phyloP scores from a whole-genome alignment of 2,888 invertebrate species.

The Macrophya alboannulata region DNA sequence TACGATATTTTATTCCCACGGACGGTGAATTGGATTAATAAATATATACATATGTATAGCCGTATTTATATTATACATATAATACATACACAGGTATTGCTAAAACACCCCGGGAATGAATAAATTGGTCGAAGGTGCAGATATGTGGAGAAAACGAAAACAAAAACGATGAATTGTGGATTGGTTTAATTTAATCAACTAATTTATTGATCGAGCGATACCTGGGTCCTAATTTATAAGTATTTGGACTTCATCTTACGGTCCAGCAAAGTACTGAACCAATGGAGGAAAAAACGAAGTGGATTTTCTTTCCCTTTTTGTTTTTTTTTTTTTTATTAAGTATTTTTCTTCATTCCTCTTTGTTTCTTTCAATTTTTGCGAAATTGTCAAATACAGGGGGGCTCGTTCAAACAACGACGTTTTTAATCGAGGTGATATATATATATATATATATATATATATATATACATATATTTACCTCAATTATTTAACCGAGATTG shows the following conservation, averaged over 20 bases:
- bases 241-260: neutral
- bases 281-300: neutral
- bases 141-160: neutral
- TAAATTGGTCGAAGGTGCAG: neutral
- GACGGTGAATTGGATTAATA: neutral
- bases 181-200: conserved; percentile 22
- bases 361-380: conserved; percentile 34
- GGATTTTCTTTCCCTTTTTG: neutral
- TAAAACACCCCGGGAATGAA: neutral
- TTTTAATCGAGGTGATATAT: neutral
- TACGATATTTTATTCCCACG: neutral
- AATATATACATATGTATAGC: neutral
- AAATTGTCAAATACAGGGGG: neutral
- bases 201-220: conserved; percentile 22
- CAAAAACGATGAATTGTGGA: neutral
- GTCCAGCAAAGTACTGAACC: neutral
- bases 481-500: neutral
- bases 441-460: too few species aligned
- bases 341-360: conserved; percentile 44
- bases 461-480: neutral
- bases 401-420: neutral
- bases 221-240: neutral
- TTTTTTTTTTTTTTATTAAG: conserved; percentile 47
- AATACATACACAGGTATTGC: neutral
- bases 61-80: neutral